Percentiles rank a stretch among this genome's conserved stretches.
Conservation (phyloP, 2,888 invertebrate genomes). For the Eustalomyia histrio region DNA sequence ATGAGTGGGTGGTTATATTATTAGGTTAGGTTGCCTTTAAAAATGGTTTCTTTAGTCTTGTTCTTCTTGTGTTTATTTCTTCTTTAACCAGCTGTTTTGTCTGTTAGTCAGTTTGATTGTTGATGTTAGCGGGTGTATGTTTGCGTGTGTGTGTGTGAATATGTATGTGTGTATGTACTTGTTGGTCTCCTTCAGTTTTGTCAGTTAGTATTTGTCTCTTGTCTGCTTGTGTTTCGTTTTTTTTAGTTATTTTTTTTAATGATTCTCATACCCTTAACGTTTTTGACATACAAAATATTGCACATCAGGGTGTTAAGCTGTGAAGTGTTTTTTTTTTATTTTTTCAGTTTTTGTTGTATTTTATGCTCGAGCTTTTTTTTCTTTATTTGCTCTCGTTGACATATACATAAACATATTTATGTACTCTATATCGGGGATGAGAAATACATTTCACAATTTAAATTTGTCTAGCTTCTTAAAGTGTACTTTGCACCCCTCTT, state of each 20-base stretch:
- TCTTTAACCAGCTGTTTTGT: slow-evolving; percentile 45
- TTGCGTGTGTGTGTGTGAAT: slow-evolving; percentile 7
- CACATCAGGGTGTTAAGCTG: slow-evolving; percentile 78
- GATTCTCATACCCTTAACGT: slow-evolving; percentile 47
- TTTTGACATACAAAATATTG: slow-evolving; percentile 71
- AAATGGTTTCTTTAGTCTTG: slow-evolving; percentile 43
- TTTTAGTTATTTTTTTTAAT: slow-evolving; percentile 48
- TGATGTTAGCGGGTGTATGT: slow-evolving; percentile 28
- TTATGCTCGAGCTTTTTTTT: slow-evolving; percentile 38
- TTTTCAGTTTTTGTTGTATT: slow-evolving; percentile 35
- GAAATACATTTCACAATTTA: not conserved
- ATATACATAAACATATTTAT: slow-evolving; percentile 9
- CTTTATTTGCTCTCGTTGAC: slow-evolving; percentile 54
- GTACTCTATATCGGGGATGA: not conserved
- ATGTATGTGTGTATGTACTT: slow-evolving; percentile 30
- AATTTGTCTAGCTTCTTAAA: no score
- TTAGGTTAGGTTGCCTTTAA: slow-evolving; percentile 16
- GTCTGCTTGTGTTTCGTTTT: slow-evolving; percentile 56
- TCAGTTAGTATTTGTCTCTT: slow-evolving; percentile 68
- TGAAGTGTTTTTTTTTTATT: slow-evolving; percentile 72
- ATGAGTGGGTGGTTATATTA: slow-evolving; percentile 37
- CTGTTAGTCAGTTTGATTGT: slow-evolving; percentile 47
- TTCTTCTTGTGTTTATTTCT: slow-evolving; percentile 19
- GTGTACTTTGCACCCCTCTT: no score
- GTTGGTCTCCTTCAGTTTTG: slow-evolving; percentile 61